Evolutionary conservation across 1,140 invertebrate species (phyloP), one percentile per base, ranked within the genome.

Genomic region (Panagrolaimus sp.): DNA sequence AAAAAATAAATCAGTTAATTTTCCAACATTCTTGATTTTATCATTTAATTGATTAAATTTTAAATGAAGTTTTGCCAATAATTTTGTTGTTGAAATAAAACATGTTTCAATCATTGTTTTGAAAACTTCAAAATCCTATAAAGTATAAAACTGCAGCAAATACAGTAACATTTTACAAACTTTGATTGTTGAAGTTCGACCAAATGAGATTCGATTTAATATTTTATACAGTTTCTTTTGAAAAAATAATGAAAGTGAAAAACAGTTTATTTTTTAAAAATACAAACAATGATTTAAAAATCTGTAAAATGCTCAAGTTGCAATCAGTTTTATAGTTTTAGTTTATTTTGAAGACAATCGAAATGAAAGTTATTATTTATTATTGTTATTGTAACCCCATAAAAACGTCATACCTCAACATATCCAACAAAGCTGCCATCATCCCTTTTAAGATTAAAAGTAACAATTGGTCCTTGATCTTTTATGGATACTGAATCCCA

Each of bases 121-220:
- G n/a, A n/a, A n/a, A n/a, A n/a, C n/a, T n/a, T n/a, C n/a, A n/a
- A n/a, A n/a, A n/a, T 77, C 76, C 75, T 76, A n/a, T 44, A 63
- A 76, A 26, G 17, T 28, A 21, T 73, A 6, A 10, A 24, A 21
- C 10, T 63, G 8, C 24, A 62, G 17, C 68, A 17, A 55, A 21
- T 7, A 21, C n/a, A 62, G 28, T 45, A 7, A 15, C 17, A 73
- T 1, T 12, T 15, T 9, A 1, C 96, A 88, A 88, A 96, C 90
- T 64, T 87, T 76, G 48, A 86, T 84, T 0, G 88, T 89, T 0
- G 92, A 93, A 87, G 91, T 90, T 73, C 93, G 94, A 17, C 94
- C 93, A 84, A 96, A 94, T 0, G 94, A 96, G 8, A 93, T 87
- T 76, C 95, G 86, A 4, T n/a, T n/a, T n/a, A n/a, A n/a, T n/a